These are phyloP conservation scores for Phlogophora meticulosa DNA, from an alignment of 2,888 invertebrate genomes.

Conservation along the genomic window DNA sequence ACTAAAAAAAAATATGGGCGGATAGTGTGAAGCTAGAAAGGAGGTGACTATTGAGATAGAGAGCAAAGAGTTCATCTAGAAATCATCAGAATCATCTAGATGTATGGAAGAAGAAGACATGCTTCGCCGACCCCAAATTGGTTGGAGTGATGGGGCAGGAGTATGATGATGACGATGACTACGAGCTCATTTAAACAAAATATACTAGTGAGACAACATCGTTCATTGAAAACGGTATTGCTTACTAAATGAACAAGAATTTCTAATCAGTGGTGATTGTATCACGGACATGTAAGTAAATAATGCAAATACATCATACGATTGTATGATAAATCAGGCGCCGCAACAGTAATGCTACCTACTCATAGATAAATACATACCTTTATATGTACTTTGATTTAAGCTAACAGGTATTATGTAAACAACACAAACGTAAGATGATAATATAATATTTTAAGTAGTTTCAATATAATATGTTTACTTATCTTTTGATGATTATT, in stretches of 20 bases:
- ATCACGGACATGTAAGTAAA: conserved; percentile 11
- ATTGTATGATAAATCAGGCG: conserved; percentile 34
- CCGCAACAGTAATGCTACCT: conserved; percentile 14
- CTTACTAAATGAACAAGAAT: conserved; percentile 10
- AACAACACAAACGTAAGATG: neutral
- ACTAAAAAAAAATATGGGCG: too few relatives aligned
- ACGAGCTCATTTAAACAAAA: conserved; percentile 8
- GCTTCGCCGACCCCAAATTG: too few relatives aligned
- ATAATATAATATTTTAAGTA: conserved; percentile 1
- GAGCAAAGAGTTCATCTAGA: too few relatives aligned
- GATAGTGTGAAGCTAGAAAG: too few relatives aligned
- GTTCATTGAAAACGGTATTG: conserved; percentile 7
- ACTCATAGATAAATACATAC: conserved; percentile 2
- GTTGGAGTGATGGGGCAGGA: too few relatives aligned
- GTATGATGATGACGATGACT: too few relatives aligned
- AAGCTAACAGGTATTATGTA: neutral
- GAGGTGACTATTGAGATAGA: too few relatives aligned
- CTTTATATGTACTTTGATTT: neutral
- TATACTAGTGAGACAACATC: conserved; percentile 3
- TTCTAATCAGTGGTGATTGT: conserved; percentile 18
- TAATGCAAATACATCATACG: conserved; percentile 5
- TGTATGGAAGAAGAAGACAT: too few relatives aligned
- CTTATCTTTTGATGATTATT: conserved; percentile 26
- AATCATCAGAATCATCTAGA: too few relatives aligned
- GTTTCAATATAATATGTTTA: conserved; percentile 14